Evolutionary conservation across 35 echinoderm and acorn worm genomes (phyloP).

Genomic region (Chiridota heheva): DNA sequence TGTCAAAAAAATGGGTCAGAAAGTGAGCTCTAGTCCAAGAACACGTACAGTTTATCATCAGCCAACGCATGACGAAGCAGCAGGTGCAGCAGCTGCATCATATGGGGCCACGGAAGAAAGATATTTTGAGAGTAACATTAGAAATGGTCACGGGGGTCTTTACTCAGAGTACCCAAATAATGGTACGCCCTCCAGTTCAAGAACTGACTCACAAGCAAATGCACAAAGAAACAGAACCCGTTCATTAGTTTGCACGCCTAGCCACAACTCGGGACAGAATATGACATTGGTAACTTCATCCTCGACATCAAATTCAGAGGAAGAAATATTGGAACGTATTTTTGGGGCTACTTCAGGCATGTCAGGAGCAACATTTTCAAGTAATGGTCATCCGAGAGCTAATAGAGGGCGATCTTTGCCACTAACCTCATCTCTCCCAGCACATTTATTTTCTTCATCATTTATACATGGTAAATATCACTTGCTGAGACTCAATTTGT

Average conservation of each 20-base stretch:
- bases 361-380: background rate
- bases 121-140: conserved; percentile 27
- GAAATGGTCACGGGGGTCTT: conserved; percentile 37
- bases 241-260: conserved; percentile 51
- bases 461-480: conserved; percentile 45
- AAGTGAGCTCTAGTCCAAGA: conserved; percentile 94
- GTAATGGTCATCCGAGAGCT: conserved; percentile 36
- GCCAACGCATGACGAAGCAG: conserved; percentile 21
- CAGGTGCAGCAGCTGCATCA: conserved; percentile 33
- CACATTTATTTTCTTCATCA: conserved; percentile 40
- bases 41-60: conserved; percentile 58
- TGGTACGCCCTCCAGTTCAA: background rate
- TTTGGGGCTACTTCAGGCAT: conserved; percentile 23
- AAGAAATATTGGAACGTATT: conserved; percentile 49
- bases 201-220: background rate
- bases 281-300: conserved; percentile 2
- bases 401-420: conserved; percentile 47
- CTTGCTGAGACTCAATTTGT: too few relatives aligned
- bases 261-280: background rate
- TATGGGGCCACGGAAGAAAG: conserved; percentile 7
- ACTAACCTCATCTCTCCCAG: conserved; percentile 22
- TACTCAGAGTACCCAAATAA: background rate
- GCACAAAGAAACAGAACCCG: conserved; percentile 32
- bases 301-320: conserved; percentile 44
- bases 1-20: conserved; percentile 78